Evolutionary conservation across 2,888 invertebrate genomes (phyloP).

Genomic region (Pheosia tremula): DNA sequence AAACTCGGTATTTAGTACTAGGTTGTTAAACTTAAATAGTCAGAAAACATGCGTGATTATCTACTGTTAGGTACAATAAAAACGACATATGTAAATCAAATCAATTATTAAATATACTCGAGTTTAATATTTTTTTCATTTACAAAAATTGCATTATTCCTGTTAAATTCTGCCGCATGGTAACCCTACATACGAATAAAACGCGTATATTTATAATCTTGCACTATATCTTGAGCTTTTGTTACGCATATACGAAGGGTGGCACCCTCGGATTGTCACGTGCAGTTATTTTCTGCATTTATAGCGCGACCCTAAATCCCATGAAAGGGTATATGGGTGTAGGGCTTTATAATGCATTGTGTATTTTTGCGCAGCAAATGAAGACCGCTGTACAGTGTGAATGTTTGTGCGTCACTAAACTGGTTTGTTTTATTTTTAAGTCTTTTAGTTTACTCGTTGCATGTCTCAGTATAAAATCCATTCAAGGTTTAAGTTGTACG

Average conservation of each 20-base stretch:
- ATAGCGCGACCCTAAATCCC: constrained; percentile 60
- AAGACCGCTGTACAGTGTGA: constrained; percentile 5
- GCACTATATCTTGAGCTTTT: constrained; percentile 33
- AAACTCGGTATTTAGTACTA: too few species aligned
- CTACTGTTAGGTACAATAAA: too few species aligned
- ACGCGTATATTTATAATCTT: constrained; percentile 24
- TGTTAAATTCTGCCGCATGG: not conserved
- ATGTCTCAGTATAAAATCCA: not conserved
- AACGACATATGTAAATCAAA: too few species aligned
- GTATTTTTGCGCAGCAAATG: constrained; percentile 6
- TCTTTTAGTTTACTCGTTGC: not conserved
- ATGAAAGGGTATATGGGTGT: constrained; percentile 19
- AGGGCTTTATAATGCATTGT: constrained; percentile 6
- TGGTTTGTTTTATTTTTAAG: not conserved
- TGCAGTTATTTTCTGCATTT: constrained; percentile 66
- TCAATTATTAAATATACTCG: too few species aligned
- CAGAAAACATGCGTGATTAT: too few species aligned
- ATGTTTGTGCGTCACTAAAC: constrained; percentile 4
- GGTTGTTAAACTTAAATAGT: too few species aligned
- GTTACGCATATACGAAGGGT: constrained; percentile 48
- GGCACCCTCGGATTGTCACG: constrained; percentile 59
- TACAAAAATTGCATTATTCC: not conserved
- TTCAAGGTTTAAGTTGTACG: too few species aligned
- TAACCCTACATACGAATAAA: constrained; percentile 11
- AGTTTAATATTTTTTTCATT: not conserved